A percentile compares a stretch with the other conserved stretches of the same genome.
Conservation (phyloP, 1,140 invertebrate genomes). For the Rhagoletis pomonella region DNA sequence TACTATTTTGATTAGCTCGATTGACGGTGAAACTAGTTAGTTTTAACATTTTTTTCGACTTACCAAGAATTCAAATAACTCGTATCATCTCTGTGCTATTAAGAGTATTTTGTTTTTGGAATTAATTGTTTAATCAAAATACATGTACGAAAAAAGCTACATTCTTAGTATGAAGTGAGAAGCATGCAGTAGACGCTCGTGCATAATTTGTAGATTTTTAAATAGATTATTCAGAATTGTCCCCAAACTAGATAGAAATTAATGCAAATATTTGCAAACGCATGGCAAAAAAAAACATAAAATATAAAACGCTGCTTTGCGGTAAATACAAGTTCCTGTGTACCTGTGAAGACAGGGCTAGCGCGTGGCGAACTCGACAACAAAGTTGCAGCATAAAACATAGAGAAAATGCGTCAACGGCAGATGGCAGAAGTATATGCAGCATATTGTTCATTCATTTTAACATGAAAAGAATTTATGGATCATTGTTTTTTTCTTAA, state of each 20-base stretch:
- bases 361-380: too few species aligned
- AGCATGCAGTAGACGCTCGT: neutral
- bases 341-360: too few species aligned
- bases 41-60: neutral
- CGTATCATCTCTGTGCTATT: neutral
- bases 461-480: too few species aligned
- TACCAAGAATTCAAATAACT: neutral
- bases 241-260: neutral
- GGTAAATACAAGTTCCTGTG: too few species aligned
- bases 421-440: too few species aligned
- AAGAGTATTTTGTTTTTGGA: neutral
- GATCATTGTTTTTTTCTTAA: too few species aligned
- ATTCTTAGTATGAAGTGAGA: neutral
- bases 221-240: neutral
- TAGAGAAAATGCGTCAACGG: too few species aligned
- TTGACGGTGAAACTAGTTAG: neutral
- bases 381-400: too few species aligned
- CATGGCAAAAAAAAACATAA: too few species aligned
- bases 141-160: neutral
- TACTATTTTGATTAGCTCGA: constrained; percentile 44
- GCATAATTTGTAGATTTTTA: neutral
- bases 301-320: too few species aligned
- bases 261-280: too few species aligned
- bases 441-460: too few species aligned
- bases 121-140: neutral